Evolutionary conservation across 2,888 invertebrate genomes (phyloP).

Genomic region (Dolichopus griseipennis): DNA sequence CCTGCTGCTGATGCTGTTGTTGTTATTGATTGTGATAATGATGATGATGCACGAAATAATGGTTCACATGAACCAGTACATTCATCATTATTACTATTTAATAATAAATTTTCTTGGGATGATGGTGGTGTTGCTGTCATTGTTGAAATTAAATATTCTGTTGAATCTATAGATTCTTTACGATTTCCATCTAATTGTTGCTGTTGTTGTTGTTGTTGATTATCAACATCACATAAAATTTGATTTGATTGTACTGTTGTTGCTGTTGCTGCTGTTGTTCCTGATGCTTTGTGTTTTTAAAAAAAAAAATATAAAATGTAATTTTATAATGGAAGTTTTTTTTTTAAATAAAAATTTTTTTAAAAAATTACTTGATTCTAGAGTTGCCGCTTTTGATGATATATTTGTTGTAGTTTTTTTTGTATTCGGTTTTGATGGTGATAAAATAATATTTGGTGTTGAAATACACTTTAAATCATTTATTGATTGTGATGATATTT

Average conservation of each 20-base stretch:
- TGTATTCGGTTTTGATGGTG: background rate
- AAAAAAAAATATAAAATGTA: slow-evolving; percentile 20
- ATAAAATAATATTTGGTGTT: slow-evolving; percentile 26
- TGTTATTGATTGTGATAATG: slow-evolving; percentile 21
- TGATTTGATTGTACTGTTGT: slow-evolving; percentile 17
- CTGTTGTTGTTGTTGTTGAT: slow-evolving; percentile 19
- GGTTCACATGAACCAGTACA: slow-evolving; percentile 32
- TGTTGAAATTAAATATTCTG: slow-evolving; percentile 28
- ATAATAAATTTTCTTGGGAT: slow-evolving; percentile 29
- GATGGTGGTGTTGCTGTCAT: slow-evolving; percentile 33
- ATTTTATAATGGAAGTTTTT: slow-evolving; percentile 26
- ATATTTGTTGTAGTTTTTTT: slow-evolving; percentile 15
- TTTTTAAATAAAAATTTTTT: slow-evolving; percentile 11
- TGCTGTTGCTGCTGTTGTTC: slow-evolving; percentile 15
- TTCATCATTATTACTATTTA: slow-evolving; percentile 30
- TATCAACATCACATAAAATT: slow-evolving; percentile 22
- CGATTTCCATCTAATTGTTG: slow-evolving; percentile 18
- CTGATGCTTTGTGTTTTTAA: slow-evolving; percentile 19
- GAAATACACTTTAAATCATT: background rate
- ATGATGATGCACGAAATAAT: slow-evolving; percentile 20
- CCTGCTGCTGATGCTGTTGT: slow-evolving; percentile 2
- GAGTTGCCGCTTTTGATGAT: slow-evolving; percentile 18
- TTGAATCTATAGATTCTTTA: slow-evolving; percentile 33
- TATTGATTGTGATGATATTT: background rate
- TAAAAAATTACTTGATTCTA: slow-evolving; percentile 16